Percentiles rank a stretch among this genome's conserved stretches.
phyloP scores from a whole-genome alignment of 2,888 invertebrate species.

The Monopis laevigella region DNA sequence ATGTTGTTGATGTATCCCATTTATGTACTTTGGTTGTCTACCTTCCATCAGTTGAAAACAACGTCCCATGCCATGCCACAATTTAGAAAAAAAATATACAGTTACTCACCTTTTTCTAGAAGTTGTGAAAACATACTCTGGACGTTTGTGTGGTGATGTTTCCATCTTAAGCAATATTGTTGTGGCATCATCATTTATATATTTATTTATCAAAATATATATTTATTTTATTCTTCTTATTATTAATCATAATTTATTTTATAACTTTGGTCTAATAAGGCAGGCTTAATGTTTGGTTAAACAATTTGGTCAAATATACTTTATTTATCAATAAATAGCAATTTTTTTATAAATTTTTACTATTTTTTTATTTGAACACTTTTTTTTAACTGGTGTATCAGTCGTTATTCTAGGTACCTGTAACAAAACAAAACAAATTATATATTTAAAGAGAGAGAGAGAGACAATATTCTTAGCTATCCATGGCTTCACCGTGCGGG shows the following conservation, averaged over 20 bases:
- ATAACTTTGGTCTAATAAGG: conserved; percentile 19
- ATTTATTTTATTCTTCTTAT: not conserved
- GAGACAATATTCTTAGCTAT: too few relatives aligned
- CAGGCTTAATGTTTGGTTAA: conserved; percentile 30
- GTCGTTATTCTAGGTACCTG: too few relatives aligned
- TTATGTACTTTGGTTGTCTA: too few relatives aligned
- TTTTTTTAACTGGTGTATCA: not conserved
- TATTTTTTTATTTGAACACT: not conserved
- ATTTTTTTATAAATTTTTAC: not conserved
- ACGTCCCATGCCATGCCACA: too few relatives aligned
- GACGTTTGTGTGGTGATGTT: conserved; percentile 90
- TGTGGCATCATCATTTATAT: conserved; percentile 74
- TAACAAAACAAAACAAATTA: too few relatives aligned
- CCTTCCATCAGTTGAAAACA: too few relatives aligned
- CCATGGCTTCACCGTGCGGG: too few relatives aligned
- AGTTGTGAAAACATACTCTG: conserved; percentile 91
- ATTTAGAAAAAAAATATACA: conserved; percentile 2
- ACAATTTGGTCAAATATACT: conserved; percentile 32
- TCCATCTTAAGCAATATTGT: conserved; percentile 93
- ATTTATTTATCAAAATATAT: not conserved
- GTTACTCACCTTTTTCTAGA: conserved; percentile 69
- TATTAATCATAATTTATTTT: not conserved
- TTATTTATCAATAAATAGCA: not conserved
- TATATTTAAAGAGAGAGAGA: too few relatives aligned
- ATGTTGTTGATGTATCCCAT: too few relatives aligned